Evolutionary conservation across 2,797 vertebrate species (phyloP).

Genomic region (Hydrophis major): DNA sequence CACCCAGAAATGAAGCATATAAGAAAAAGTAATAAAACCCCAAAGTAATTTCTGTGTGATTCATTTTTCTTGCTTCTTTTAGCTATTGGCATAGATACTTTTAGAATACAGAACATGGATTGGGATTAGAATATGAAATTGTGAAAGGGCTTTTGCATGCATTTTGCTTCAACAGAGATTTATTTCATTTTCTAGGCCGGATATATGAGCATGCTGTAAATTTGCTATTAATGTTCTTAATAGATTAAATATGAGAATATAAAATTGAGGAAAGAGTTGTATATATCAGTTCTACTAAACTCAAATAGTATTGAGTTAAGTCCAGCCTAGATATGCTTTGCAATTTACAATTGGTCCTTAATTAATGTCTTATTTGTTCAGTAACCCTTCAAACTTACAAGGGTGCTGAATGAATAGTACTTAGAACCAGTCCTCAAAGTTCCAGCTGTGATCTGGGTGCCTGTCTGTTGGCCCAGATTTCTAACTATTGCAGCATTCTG

Average conservation of each 20-base stretch:
- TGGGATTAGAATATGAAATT: neutral
- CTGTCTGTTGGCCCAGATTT: neutral
- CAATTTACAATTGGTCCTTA: slow-evolving; percentile 23
- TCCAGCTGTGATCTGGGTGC: neutral
- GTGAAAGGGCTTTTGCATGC: too few relatives aligned
- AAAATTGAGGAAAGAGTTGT: slow-evolving; percentile 36
- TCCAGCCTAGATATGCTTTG: slow-evolving; percentile 22
- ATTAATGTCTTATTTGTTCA: neutral
- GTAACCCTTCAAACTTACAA: neutral
- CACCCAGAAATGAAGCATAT: neutral
- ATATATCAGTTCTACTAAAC: slow-evolving; percentile 41
- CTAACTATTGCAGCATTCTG: neutral
- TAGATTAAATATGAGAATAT: neutral
- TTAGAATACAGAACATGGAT: slow-evolving; percentile 18
- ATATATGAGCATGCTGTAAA: neutral
- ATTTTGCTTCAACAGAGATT: neutral
- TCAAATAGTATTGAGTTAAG: slow-evolving; percentile 44
- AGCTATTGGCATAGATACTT: slow-evolving; percentile 19
- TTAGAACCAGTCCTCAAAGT: neutral
- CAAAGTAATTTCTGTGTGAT: slow-evolving; percentile 3
- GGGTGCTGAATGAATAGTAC: neutral
- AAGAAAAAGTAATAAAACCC: neutral
- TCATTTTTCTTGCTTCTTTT: slow-evolving; percentile 26
- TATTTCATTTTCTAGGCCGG: slow-evolving; percentile 1
- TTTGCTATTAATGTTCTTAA: neutral